A percentile compares a stretch with the other conserved stretches of the same genome.
Evolutionary conservation across 1,140 invertebrate genomes (phyloP).

Genomic region (Brachionus angularis): DNA sequence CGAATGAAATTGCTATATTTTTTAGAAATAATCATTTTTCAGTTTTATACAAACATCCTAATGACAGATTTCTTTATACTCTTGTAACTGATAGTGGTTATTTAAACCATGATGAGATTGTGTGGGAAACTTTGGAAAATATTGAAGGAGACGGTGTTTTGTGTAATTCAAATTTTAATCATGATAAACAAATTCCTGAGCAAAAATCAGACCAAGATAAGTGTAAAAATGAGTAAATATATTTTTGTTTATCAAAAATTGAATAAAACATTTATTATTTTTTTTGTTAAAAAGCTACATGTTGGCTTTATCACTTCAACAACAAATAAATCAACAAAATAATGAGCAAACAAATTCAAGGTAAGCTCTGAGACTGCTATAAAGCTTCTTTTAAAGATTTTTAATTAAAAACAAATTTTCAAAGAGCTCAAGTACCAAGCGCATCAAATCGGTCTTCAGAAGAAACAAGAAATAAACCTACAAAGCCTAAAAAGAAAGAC

Average conservation of each 20-base stretch:
- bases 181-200: not conserved
- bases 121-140: constrained; percentile 65
- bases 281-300: not conserved
- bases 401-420: too few species aligned
- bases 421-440: too few species aligned
- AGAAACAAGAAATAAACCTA: too few species aligned
- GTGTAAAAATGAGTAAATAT: constrained; percentile 9
- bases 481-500: too few species aligned
- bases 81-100: constrained; percentile 66
- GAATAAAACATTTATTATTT: too few species aligned
- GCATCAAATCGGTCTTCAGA: too few species aligned
- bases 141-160: constrained; percentile 64
- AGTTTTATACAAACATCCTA: constrained; percentile 60
- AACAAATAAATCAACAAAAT: constrained; percentile 17
- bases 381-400: too few species aligned
- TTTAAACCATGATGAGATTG: constrained; percentile 61
- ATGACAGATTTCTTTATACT: constrained; percentile 61
- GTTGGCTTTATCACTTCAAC: constrained; percentile 28
- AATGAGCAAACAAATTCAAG: not conserved
- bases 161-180: constrained; percentile 60
- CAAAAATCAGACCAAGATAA: not conserved
- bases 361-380: too few species aligned
- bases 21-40: constrained; percentile 67
- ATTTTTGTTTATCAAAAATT: too few species aligned
- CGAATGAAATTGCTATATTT: constrained; percentile 62